Conservation (phyloP, 1,140 invertebrate species). For the Latrodectus geometricus region DNA sequence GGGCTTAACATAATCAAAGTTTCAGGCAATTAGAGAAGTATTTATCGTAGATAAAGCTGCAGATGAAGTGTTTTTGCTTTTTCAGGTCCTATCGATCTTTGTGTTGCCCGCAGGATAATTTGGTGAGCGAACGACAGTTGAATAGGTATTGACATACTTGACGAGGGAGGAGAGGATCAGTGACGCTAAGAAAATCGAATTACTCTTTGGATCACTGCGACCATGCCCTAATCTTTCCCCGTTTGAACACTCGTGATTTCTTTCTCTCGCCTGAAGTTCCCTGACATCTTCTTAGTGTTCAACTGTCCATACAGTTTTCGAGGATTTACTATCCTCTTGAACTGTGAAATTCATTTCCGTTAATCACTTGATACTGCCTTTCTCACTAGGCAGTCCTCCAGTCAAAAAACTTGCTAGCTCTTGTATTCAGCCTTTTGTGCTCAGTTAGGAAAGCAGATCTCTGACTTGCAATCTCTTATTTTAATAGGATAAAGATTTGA, state of each 20-base stretch:
- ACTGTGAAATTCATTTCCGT: neutral
- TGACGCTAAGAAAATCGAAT: conserved; percentile 46
- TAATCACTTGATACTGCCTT: neutral
- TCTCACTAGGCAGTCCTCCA: neutral
- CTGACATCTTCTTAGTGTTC: neutral
- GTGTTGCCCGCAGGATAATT: conserved; percentile 30
- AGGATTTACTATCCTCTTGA: neutral
- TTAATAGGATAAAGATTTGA: too few relatives aligned
- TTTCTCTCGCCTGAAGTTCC: conserved; percentile 23
- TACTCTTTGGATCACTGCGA: conserved; percentile 10
- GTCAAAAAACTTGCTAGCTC: neutral
- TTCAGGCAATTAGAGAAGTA: conserved; percentile 59
- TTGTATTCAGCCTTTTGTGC: neutral
- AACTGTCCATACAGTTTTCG: neutral
- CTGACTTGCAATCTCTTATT: too few relatives aligned
- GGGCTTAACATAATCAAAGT: conserved; percentile 61
- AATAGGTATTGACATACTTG: conserved; percentile 32
- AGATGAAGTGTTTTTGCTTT: conserved; percentile 55
- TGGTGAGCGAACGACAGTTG: neutral
- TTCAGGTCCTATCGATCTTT: conserved; percentile 20
- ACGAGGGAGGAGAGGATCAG: neutral
- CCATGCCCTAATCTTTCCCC: conserved; percentile 35
- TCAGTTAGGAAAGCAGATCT: too few relatives aligned
- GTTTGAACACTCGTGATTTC: conserved; percentile 47
- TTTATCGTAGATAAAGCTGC: conserved; percentile 53